These are phyloP conservation scores for Epinotia bilunana DNA, from an alignment of 2,888 invertebrate genomes.

Conservation along the genomic window DNA sequence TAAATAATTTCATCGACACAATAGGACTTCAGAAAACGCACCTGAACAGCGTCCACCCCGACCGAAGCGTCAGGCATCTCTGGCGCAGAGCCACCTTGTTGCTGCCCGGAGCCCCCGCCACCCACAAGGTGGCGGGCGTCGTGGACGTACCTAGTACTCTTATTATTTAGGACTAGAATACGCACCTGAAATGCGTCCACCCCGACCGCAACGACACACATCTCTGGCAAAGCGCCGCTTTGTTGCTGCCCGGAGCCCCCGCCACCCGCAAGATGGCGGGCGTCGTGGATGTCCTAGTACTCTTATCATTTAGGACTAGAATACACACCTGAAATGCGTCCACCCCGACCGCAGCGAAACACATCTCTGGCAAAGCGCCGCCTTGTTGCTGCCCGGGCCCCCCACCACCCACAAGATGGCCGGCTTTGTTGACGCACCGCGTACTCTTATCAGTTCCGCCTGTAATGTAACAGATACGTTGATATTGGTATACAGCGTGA, in stretches of 20 bases:
- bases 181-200: constrained; percentile 89
- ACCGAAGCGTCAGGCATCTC: constrained; percentile 87
- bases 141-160: constrained; percentile 67
- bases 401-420: constrained; percentile 88
- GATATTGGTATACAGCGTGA: background rate
- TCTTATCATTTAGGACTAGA: constrained; percentile 56
- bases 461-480: constrained; percentile 47
- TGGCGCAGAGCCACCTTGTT: constrained; percentile 93
- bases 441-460: constrained; percentile 72
- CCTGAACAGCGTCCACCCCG: constrained; percentile 91
- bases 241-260: constrained; percentile 97
- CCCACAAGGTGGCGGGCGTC: constrained; percentile 80
- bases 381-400: constrained; percentile 97
- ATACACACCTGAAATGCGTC: constrained; percentile 87
- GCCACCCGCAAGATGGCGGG: constrained; percentile 85
- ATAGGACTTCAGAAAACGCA: constrained; percentile 51
- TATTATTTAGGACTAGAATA: constrained; percentile 53
- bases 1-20: too few species aligned
- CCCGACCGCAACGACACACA: constrained; percentile 88
- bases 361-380: constrained; percentile 89
- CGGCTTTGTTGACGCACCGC: constrained; percentile 62
- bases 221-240: constrained; percentile 90
- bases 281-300: too few species aligned
- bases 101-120: constrained; percentile 95
- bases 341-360: constrained; percentile 88